Evolutionary conservation across 2,113 vertebrate species (phyloP), one percentile per base, ranked within the genome.

Genomic region (Tringa solitaria): DNA sequence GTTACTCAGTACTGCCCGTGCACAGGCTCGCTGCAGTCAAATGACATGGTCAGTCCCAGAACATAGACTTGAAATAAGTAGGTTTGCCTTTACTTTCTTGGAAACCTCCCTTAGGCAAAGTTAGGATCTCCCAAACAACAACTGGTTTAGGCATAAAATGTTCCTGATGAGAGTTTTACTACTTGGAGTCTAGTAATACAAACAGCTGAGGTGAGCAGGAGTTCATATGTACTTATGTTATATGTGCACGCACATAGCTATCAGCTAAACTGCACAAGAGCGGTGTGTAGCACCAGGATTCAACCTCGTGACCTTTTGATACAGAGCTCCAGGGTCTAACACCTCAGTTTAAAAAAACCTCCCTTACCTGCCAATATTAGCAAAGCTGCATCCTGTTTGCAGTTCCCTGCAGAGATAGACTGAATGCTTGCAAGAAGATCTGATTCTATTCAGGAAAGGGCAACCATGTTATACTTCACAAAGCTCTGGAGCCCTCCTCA

Each of bases 381-480:
- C 81, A 95, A 93, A 95, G 79, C 75, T 96, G 90, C 26, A 68
- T 76, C 78, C 84, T 85, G 82, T 85, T 78, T 61, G 65, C 28
- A 63, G 2, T 39, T 90, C 45, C 27, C 59, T 46, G 60, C 10
- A 28, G 68, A 76, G 35, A 48, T 12, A 9, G 43, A 21, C 57
- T 73, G 65, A 82, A 60, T 70, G 27, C 27, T 51, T 32, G 8
- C 22, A 57, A 91, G 74, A 56, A 79, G 21, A 74, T n/a, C 19
- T 15, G 43, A 76, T 75, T 79, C 53, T 72, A 3, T 39, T 68
- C 70, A 79, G 82, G 70, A 90, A 92, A 83, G 14, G 35, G 11
- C 57, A 90, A 76, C 43, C 50, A 32, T 8, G 35, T 15, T 33
- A 22, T 10, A 28, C 27, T 73, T 89, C 54, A 72, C 77, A 93